phyloP scores from a whole-genome alignment of 1,140 invertebrate species.

The Papilio aristodemus region DNA sequence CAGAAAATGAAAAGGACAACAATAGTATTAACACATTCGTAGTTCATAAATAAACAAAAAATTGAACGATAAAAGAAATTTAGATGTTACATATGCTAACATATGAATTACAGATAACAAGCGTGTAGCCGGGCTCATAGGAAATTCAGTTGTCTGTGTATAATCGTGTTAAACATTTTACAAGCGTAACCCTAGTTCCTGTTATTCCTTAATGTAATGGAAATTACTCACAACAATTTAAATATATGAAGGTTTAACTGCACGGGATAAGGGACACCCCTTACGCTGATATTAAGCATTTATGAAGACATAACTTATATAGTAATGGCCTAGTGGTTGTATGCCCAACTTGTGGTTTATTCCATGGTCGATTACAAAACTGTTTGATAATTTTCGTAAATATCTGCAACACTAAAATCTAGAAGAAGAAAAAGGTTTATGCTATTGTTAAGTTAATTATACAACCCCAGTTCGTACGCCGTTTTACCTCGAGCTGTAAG shows the following conservation, averaged over 20 bases:
- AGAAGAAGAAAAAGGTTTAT: too few relatives aligned
- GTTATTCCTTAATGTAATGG: neutral
- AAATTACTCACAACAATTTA: conserved; percentile 13
- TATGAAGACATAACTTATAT: conserved; percentile 1
- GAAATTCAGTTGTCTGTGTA: neutral
- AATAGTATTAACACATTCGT: too few relatives aligned
- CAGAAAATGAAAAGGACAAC: too few relatives aligned
- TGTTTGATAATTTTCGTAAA: too few relatives aligned
- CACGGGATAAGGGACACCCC: neutral
- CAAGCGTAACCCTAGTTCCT: conserved; percentile 16
- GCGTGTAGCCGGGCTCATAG: neutral
- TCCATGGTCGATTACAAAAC: too few relatives aligned
- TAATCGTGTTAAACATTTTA: conserved; percentile 12
- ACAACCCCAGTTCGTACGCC: too few relatives aligned
- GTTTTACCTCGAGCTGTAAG: too few relatives aligned
- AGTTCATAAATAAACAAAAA: neutral
- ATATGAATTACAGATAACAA: conserved; percentile 2
- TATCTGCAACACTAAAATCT: too few relatives aligned
- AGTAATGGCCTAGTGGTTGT: neutral
- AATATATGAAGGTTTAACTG: conserved; percentile 9
- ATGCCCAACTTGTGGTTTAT: neutral
- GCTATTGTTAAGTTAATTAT: too few relatives aligned
- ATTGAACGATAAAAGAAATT: neutral
- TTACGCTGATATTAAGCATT: conserved; percentile 4
- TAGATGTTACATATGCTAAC: neutral